Evolutionary conservation across 2,888 invertebrate genomes (phyloP).

Genomic region (Maniola hyperantus): DNA sequence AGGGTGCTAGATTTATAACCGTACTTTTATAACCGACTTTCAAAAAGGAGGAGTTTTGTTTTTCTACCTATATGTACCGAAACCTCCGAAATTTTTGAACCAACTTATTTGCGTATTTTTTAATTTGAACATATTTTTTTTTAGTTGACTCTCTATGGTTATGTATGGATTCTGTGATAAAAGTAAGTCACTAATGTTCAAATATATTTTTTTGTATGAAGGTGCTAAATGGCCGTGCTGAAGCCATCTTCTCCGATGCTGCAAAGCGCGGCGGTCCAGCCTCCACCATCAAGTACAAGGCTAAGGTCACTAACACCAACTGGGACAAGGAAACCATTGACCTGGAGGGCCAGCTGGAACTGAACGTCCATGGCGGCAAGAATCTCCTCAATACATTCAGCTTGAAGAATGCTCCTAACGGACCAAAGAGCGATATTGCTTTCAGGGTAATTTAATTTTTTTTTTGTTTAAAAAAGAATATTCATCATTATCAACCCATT

Average conservation of each 20-base stretch:
- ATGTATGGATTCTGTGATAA: too few species aligned
- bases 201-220: slow-evolving; percentile 35
- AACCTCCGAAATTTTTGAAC: too few species aligned
- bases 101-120: too few species aligned
- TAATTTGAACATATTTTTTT: too few species aligned
- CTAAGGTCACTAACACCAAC: slow-evolving; percentile 60
- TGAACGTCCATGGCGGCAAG: slow-evolving; percentile 65
- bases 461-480: background rate
- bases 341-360: slow-evolving; percentile 61
- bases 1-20: too few species aligned
- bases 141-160: too few species aligned
- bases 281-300: slow-evolving; percentile 63
- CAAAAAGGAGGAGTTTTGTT: too few species aligned
- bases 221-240: slow-evolving; percentile 61
- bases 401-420: slow-evolving; percentile 59
- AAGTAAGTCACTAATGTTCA: background rate
- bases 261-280: slow-evolving; percentile 62
- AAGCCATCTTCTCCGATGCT: slow-evolving; percentile 60
- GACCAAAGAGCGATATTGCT: slow-evolving; percentile 56
- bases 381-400: slow-evolving; percentile 56
- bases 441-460: slow-evolving; percentile 62
- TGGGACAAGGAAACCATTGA: slow-evolving; percentile 56
- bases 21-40: too few species aligned
- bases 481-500: too few species aligned
- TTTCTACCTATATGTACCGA: too few species aligned